Evolutionary conservation across 2,888 invertebrate genomes (phyloP).

Genomic region (Muscina levida): DNA sequence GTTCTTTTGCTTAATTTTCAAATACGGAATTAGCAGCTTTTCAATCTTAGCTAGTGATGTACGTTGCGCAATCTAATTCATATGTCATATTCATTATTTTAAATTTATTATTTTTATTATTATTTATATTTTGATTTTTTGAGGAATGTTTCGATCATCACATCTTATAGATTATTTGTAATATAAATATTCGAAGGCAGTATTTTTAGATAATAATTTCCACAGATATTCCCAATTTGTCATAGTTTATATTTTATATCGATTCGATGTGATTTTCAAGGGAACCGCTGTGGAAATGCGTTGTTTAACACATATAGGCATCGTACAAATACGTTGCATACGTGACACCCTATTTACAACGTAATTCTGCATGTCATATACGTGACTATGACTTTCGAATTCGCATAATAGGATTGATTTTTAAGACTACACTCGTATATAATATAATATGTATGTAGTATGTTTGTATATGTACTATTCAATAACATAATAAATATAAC

Average conservation of each 20-base stretch:
- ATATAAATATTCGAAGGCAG: conserved; percentile 20
- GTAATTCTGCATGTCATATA: background rate
- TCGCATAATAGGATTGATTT: too few species aligned
- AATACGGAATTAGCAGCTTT: too few species aligned
- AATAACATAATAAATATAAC: background rate
- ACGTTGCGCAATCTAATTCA: too few species aligned
- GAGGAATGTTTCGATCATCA: conserved; percentile 33
- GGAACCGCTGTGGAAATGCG: too few species aligned
- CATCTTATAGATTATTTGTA: conserved; percentile 1
- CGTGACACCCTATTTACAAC: too few species aligned
- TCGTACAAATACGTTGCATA: too few species aligned
- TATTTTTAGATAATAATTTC: conserved; percentile 24
- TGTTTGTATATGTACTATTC: background rate
- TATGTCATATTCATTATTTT: conserved; percentile 12
- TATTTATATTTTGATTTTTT: too few species aligned
- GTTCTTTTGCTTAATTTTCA: too few species aligned
- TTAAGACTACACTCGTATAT: too few species aligned
- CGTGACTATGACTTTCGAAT: background rate
- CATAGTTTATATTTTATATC: background rate
- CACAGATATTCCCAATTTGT: background rate
- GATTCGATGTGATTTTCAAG: background rate
- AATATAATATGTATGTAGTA: background rate
- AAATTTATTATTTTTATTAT: conserved; percentile 4
- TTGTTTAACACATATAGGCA: too few species aligned
- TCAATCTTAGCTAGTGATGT: too few species aligned